Conservation (phyloP, 1,140 invertebrate species). For the Paramacrobiotus metropolitanus region DNA sequence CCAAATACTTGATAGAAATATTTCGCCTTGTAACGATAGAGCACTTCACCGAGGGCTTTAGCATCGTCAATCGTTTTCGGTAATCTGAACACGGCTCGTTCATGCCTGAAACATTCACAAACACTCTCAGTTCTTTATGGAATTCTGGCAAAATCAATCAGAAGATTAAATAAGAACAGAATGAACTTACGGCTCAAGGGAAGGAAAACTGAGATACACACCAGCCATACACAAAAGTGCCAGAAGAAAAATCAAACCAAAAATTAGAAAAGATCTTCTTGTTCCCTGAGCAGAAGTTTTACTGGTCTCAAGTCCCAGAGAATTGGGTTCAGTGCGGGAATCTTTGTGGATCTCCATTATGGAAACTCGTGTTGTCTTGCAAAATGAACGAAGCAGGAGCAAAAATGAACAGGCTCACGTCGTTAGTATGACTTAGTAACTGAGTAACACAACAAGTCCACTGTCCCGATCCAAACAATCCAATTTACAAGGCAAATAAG, state of each 20-base stretch:
- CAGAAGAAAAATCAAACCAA: constrained; percentile 32
- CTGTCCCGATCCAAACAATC: no score
- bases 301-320: no score
- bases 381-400: no score
- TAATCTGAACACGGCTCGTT: constrained; percentile 22
- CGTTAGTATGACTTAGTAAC: no score
- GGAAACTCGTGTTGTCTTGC: no score
- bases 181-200: constrained; percentile 48
- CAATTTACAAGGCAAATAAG: no score
- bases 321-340: no score
- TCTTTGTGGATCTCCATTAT: no score
- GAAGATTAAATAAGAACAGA: no score
- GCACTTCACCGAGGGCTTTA: constrained; percentile 67
- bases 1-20: constrained; percentile 75
- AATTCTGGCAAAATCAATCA: background rate
- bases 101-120: constrained; percentile 9
- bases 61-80: constrained; percentile 86
- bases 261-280: constrained; percentile 16
- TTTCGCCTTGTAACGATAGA: constrained; percentile 75
- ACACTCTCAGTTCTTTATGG: constrained; percentile 2
- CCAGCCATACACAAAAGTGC: constrained; percentile 36
- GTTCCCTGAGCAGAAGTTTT: constrained; percentile 15
- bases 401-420: no score
- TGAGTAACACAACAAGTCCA: no score
- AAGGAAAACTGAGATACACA: constrained; percentile 50